phyloP scores from a whole-genome alignment of 2,888 invertebrate genomes.

The Chrysotoxum bicinctum region DNA sequence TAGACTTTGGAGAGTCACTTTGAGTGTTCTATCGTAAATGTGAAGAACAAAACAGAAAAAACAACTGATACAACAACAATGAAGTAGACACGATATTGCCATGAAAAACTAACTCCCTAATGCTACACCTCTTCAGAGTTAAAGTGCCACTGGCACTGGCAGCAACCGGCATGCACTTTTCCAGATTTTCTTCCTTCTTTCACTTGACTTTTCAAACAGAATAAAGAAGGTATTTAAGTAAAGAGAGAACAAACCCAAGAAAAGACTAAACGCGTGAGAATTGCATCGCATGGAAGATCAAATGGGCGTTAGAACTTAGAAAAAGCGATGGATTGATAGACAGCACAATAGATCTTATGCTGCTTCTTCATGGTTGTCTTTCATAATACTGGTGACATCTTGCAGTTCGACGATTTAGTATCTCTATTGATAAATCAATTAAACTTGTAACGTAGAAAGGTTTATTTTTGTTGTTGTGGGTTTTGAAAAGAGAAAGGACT shows the following conservation, averaged over 20 bases:
- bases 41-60: slow-evolving; percentile 25
- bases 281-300: slow-evolving; percentile 43
- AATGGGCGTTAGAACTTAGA: slow-evolving; percentile 63
- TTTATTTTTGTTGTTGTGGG: background rate
- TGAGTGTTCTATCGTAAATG: slow-evolving; percentile 55
- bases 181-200: slow-evolving; percentile 11
- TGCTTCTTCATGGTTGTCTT: slow-evolving; percentile 18
- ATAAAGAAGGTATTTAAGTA: background rate
- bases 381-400: slow-evolving; percentile 37
- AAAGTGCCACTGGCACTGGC: slow-evolving; percentile 8
- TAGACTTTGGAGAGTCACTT: slow-evolving; percentile 22
- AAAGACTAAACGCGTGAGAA: slow-evolving; percentile 41
- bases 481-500: slow-evolving; percentile 39
- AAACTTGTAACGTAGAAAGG: slow-evolving; percentile 10
- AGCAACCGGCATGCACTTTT: slow-evolving; percentile 1
- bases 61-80: slow-evolving; percentile 17
- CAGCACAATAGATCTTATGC: slow-evolving; percentile 58
- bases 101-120: slow-evolving; percentile 20
- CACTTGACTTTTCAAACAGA: background rate
- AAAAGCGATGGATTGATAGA: slow-evolving; percentile 45
- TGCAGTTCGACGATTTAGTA: slow-evolving; percentile 3
- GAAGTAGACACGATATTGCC: slow-evolving; percentile 9
- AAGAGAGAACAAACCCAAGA: background rate
- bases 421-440: slow-evolving; percentile 55
- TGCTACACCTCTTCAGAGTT: background rate